Evolutionary conservation across 2,113 vertebrate genomes (phyloP), one percentile per base, ranked within the genome.

Genomic region (Trogon surrucura): DNA sequence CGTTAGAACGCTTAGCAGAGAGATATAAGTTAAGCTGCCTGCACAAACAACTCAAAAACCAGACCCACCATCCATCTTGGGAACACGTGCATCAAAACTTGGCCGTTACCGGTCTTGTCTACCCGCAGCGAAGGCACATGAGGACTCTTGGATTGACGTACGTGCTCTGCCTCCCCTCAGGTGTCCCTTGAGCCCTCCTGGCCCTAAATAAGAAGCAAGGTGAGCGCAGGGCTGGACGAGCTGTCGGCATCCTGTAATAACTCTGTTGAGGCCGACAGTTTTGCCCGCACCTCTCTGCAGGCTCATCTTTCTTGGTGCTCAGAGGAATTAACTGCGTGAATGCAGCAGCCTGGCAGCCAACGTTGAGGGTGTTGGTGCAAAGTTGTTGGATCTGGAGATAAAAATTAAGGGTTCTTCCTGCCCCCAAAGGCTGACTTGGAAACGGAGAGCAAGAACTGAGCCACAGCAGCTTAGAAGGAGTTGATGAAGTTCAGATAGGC

Each of bases 401-500:
- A 69, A 50, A 50, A 21, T 21, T 0, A 5, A 17, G 8, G 1
- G 77, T 79, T 66, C n/a, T 80, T 77, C 72, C 64, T 81, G 38
- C 13, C 25, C 64, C 26, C 38, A 29, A 86, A 60, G 36, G 23
- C 62, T 73, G 65, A 34, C 10, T 62, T 0, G 0, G n/a, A 12
- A 66, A 9, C 23, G 38, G 80, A 80, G 91, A 65, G 87, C 1
- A 1, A 90, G 57, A 82, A n/a, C 9, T 11, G 77, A 77, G 86
- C 75, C 81, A 85, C 34, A 79, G 87, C 75, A 73, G 92, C 75
- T 99, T 98, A 99, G 97, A 99, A 99, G 61, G 99, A 99, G 98
- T 99, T 99, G 97, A 99, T 99, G 82, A 99, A 99, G 91, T 97
- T 99, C 72, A 99, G 98, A 62, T 99, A 99, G 0, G 99, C 98